Evolutionary conservation across 2,888 invertebrate genomes (phyloP), one percentile per base, ranked within the genome.

Genomic region (Meteorus colon): DNA sequence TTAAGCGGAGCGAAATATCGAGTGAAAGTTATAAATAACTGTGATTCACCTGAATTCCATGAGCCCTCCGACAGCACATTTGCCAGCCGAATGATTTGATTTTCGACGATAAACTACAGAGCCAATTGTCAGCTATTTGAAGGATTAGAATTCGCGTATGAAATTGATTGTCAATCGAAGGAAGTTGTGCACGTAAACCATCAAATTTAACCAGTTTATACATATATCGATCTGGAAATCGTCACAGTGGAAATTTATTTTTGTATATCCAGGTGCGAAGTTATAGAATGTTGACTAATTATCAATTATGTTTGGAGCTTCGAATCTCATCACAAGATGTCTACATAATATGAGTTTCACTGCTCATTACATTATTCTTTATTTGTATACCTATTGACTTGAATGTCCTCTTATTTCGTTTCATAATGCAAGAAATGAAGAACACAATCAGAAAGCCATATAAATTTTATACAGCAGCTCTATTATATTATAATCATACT

Each of bases 21-120:
- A 74, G 77, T 80, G 78, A 79, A 79, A 79, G 78, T 80, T 81
- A 75, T 80, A 72, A 75, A 77, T 81, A 79, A 77, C 80, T 80
- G 81, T 81, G 81, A 81, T 81, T 79, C 74, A 78, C 62, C 72
- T 74, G 62, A 78, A 79, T 75, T 77, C 80, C 76, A 79, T 71
- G 60, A 77, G 75, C 68, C 24, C 24, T 24, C 24, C 24, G 24
- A 24, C 24, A 24, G 73, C 74, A 74, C 76, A 67, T 78, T 78
- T 77, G 73, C 55, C 77, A 73, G 77, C n/a, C n/a, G n/a, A 31
- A 6, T 16, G 14, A 60, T 27, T 19, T 8, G 59, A 29, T 24
- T 24, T 10, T 27, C 8, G 10, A 27, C 8, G 4, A 19, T 60
- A 8, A 60, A 24, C 27, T 29, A 3, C 3, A 12, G 3, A 8